Evolutionary conservation across 2,888 invertebrate species (phyloP), one percentile per base, ranked within the genome.

Genomic region (Priocnemis perturbator): DNA sequence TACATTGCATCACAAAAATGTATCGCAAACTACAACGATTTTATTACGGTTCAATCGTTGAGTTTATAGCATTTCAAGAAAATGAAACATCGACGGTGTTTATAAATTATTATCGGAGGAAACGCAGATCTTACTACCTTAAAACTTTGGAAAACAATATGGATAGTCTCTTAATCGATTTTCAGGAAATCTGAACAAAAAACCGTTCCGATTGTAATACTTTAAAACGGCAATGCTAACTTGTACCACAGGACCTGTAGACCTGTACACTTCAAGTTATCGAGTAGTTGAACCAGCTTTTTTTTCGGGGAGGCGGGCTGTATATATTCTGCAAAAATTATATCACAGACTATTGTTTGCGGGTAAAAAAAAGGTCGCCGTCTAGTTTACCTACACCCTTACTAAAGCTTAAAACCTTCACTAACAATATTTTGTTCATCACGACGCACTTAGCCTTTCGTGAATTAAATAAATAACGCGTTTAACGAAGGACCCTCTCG

Each of bases 301-400:
- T 26, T 52, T 53, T 17, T 9, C 14, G 20, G 14, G 59, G 17
- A 21, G 64, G 47, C 52, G 60, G 67, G 58, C 30, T 75, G 67
- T 67, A 68, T 67, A 62, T 37, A 72, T 77, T 79, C 73, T 67
- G 69, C 64, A 71, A 77, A 37, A 71, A 73, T 73, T 73, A 70
- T 79, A 79, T 78, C 79, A 80, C 79, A 79, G 79, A 78, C 79
- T 79, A 79, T 76, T 61, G 56, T 69, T 76, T 67, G 67, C 67
- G 64, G 15, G 65, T 74, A 60, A 64, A 72, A 75, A 74, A 76
- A 50, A 77, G 76, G 57, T 5, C 7, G 37, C 7, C 37, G 14
- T 11, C 14, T 11, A 37, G 14, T 37, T 69, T 48, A 19, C 64
- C 73, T 79, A 77, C 65, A 76, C 65, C 67, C 66, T 19, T 63